Conservation (phyloP, 2,888 invertebrate species). For the Erebia ligea region DNA sequence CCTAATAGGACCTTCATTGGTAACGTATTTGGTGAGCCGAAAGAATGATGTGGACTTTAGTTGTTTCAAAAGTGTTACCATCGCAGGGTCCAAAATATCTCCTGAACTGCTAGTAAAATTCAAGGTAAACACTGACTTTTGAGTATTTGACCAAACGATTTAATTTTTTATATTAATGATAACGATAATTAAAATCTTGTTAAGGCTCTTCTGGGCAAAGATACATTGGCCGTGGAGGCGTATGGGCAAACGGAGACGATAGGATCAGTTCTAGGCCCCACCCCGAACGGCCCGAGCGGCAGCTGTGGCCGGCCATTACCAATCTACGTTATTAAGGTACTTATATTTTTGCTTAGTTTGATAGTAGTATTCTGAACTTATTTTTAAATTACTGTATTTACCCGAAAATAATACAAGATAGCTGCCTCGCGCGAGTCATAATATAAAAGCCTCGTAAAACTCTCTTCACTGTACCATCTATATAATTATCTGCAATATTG, state of each 20-base stretch:
- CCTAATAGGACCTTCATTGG: conserved; percentile 49
- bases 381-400: no score
- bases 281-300: conserved; percentile 52
- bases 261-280: conserved; percentile 51
- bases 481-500: background rate
- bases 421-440: no score
- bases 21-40: conserved; percentile 49
- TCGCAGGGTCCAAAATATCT: conserved; percentile 56
- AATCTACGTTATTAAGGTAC: conserved; percentile 54
- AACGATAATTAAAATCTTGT: conserved; percentile 30
- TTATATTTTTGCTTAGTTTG: background rate
- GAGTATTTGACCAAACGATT: background rate
- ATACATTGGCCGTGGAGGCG: conserved; percentile 48
- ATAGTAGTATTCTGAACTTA: no score
- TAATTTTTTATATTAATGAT: background rate
- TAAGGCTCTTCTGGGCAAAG: conserved; percentile 51
- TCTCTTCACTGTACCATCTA: no score
- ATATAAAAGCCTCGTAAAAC: no score
- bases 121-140: conserved; percentile 48
- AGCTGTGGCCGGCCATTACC: conserved; percentile 53
- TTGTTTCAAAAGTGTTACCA: conserved; percentile 52
- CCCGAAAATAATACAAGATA: no score
- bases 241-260: conserved; percentile 67
- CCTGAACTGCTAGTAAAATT: conserved; percentile 50
- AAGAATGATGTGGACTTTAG: conserved; percentile 60